Conservation (phyloP, 2,113 vertebrate species). For the Ailuropoda melanoleuca region DNA sequence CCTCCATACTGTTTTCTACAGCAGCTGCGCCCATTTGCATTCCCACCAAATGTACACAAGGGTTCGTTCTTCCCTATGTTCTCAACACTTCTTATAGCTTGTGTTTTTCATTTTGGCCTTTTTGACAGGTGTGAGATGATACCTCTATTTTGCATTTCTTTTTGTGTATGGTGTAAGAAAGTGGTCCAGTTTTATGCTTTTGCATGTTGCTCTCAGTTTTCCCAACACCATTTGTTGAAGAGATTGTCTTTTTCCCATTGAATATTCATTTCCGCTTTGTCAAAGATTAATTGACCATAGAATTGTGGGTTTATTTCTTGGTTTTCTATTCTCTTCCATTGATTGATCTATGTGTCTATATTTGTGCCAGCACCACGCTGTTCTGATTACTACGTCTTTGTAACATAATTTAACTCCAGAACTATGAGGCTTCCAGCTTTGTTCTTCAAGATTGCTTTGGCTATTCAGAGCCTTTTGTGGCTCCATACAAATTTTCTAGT, state of each 20-base stretch:
- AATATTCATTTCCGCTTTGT: background rate
- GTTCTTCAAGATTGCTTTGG: background rate
- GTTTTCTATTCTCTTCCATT: background rate
- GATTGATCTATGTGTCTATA: background rate
- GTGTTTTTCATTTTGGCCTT: background rate
- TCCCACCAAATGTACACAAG: too few relatives aligned
- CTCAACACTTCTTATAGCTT: too few relatives aligned
- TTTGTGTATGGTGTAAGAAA: background rate
- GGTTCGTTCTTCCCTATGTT: too few relatives aligned
- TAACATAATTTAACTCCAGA: background rate
- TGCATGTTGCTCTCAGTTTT: background rate
- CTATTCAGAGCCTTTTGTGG: background rate
- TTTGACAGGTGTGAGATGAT: background rate
- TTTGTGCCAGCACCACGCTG: background rate
- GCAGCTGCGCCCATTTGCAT: background rate
- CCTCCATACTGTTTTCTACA: background rate
- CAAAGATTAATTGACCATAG: background rate
- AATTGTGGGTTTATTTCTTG: background rate
- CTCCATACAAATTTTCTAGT: background rate
- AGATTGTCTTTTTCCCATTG: background rate
- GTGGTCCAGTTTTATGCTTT: background rate
- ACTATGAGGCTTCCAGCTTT: background rate
- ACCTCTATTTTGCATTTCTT: background rate
- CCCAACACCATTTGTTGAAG: background rate
- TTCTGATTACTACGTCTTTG: background rate